Evolutionary conservation across 1,140 invertebrate genomes (phyloP), one percentile per base, ranked within the genome.

Genomic region (Drosophila tani): DNA sequence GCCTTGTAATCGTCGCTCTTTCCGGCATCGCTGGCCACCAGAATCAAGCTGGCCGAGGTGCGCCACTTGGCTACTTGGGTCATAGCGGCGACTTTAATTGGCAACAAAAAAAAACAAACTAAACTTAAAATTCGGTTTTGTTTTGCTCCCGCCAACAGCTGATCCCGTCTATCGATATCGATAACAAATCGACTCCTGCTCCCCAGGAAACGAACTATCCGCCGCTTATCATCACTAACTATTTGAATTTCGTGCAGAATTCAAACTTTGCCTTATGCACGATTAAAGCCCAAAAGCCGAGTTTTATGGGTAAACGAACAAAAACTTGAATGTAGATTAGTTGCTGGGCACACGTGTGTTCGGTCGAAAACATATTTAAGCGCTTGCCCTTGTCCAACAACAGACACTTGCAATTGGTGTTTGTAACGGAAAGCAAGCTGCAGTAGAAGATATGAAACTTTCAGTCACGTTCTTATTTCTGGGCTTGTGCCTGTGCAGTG

Each of bases 31-130:
- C 43, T 67, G 2, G 85, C 15, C 8, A 85, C 70, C 29, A 88
- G n/a, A 45, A 88, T 85, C 0, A 88, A n/a, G 24, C 84, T 88
- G 17, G 85, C 74, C 1, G 84, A 88, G 3, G 50, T 63, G 1
- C 84, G 85, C 74, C 86, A 81, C 45, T 51, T 75, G 11, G 4
- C n/a, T 29, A 5, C 4, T 21, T 57, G 14, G 32, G 53, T 75
- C 73, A 75, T 74, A 32, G n/a, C 32, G 53, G 3, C 11, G 2
- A 21, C 32, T 62, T n/a, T 8, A 38, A 32, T 7, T 32, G 29
- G 29, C 8, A 2, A 32, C 5, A 32, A 11, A 11, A 35, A 11
- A 35, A 35, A 35, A 9, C 11, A 35, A 8, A 7, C 41, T 40
- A 14, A 38, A 17, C 24, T 49, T 63, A 24, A 35, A 35, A 29